Conservation (phyloP, 1,140 invertebrate species). For the Phortica variegata region DNA sequence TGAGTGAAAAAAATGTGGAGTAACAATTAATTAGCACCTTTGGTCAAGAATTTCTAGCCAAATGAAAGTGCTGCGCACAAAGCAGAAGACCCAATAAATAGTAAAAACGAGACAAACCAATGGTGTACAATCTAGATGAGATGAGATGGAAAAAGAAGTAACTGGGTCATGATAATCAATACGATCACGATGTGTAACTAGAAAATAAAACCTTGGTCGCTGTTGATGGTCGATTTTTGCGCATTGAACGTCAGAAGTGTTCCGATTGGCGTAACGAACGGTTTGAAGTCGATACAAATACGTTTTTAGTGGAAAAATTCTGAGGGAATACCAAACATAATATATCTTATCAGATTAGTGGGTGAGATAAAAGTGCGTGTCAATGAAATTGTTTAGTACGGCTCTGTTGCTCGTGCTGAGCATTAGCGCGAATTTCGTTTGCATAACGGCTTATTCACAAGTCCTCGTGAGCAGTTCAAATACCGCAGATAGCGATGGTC, state of each 20-base stretch:
- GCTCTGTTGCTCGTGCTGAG: constrained; percentile 22
- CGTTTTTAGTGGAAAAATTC: neutral
- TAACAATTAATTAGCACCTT: constrained; percentile 47
- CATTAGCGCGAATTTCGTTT: constrained; percentile 11
- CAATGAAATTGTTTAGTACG: neutral
- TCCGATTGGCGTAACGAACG: constrained; percentile 25
- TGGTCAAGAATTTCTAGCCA: constrained; percentile 23
- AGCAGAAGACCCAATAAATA: constrained; percentile 2
- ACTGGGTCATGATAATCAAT: constrained; percentile 41
- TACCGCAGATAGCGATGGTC: constrained; percentile 25
- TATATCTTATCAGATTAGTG: constrained; percentile 12
- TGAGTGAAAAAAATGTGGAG: constrained; percentile 47
- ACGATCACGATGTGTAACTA: constrained; percentile 6
- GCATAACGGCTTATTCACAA: constrained; percentile 35
- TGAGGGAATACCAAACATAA: neutral
- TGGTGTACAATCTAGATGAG: constrained; percentile 36
- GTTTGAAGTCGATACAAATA: constrained; percentile 8
- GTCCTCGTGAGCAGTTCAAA: constrained; percentile 22
- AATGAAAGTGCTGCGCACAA: constrained; percentile 45
- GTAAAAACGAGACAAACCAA: constrained; percentile 39
- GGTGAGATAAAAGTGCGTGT: constrained; percentile 1
- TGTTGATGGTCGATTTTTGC: constrained; percentile 30
- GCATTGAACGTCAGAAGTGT: constrained; percentile 21
- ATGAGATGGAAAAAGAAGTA: no score
- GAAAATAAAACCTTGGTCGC: constrained; percentile 37